Percentiles rank a stretch among this genome's conserved stretches.
These are phyloP conservation scores for Lethrus apterus DNA, from an alignment of 1,140 invertebrate genomes.

Conservation along the genomic window DNA sequence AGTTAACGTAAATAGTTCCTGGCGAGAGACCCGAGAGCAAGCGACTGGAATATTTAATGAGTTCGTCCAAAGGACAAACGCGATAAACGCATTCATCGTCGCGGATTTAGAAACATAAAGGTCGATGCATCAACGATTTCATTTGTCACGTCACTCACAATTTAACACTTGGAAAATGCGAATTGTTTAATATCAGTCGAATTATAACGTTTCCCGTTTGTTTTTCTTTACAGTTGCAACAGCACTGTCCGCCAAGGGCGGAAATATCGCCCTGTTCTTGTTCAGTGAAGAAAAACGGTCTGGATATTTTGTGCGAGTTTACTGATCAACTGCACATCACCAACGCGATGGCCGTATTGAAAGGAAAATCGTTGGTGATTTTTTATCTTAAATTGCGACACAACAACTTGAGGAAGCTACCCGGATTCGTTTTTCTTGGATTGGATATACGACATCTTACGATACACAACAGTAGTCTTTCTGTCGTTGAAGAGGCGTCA, in stretches of 20 bases:
- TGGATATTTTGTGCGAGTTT: constrained; percentile 79
- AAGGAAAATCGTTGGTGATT: constrained; percentile 67
- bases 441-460: constrained; percentile 79
- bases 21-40: too few relatives aligned
- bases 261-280: constrained; percentile 75
- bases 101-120: too few relatives aligned
- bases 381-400: constrained; percentile 80
- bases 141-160: too few relatives aligned
- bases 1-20: too few relatives aligned
- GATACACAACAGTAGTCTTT: constrained; percentile 78
- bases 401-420: constrained; percentile 73
- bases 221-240: constrained; percentile 38
- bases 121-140: too few relatives aligned
- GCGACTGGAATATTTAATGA: too few relatives aligned
- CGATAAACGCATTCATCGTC: too few relatives aligned
- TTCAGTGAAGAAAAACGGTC: constrained; percentile 73
- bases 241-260: constrained; percentile 61
- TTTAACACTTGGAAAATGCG: too few relatives aligned
- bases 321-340: constrained; percentile 67
- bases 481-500: constrained; percentile 76
- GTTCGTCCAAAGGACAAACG: too few relatives aligned
- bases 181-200: too few relatives aligned
- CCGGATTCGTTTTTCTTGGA: constrained; percentile 77
- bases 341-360: constrained; percentile 67
- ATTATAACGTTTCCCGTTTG: constrained; percentile 8